These are phyloP conservation scores for Andrena bicolor DNA, from an alignment of 2,888 invertebrate genomes.

Conservation along the genomic window DNA sequence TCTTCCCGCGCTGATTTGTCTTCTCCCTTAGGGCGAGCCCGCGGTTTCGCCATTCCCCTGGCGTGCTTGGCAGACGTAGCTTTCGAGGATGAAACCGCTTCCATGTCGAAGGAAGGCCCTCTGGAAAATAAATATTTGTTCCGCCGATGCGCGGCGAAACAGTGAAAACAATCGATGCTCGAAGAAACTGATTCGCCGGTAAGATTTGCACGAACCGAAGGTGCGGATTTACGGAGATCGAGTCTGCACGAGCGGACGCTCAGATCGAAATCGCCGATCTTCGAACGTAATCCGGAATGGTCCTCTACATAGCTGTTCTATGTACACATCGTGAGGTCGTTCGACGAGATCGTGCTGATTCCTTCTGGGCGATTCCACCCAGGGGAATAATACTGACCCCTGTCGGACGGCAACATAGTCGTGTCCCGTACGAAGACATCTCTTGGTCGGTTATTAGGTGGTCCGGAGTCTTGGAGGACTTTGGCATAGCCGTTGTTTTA, in stretches of 20 bases:
- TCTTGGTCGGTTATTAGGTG: conserved; percentile 70
- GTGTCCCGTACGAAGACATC: conserved; percentile 42
- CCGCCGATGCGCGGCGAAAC: conserved; percentile 20
- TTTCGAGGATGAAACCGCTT: background rate
- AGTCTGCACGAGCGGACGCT: conserved; percentile 27
- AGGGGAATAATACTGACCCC: conserved; percentile 64
- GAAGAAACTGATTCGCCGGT: conserved; percentile 19
- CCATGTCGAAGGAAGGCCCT: background rate
- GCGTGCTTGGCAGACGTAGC: too few relatives aligned
- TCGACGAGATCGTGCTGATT: conserved; percentile 76
- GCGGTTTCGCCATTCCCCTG: background rate
- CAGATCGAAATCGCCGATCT: conserved; percentile 60
- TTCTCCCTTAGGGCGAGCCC: conserved; percentile 27
- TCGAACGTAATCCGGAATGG: conserved; percentile 60
- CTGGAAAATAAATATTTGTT: conserved; percentile 53
- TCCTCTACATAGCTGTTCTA: conserved; percentile 61
- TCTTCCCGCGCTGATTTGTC: conserved; percentile 45
- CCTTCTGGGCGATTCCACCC: conserved; percentile 68
- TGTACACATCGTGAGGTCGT: conserved; percentile 67
- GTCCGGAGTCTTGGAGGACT: conserved; percentile 17
- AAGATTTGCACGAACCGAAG: conserved; percentile 23
- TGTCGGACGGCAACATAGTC: conserved; percentile 58
- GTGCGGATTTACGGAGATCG: conserved; percentile 14
- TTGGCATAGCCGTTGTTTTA: background rate
- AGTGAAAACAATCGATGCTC: conserved; percentile 43